A percentile compares a stretch with the other conserved stretches of the same genome.
Evolutionary conservation across 2,888 invertebrate genomes (phyloP).

Genomic region (Hydroisotoma schaefferi): DNA sequence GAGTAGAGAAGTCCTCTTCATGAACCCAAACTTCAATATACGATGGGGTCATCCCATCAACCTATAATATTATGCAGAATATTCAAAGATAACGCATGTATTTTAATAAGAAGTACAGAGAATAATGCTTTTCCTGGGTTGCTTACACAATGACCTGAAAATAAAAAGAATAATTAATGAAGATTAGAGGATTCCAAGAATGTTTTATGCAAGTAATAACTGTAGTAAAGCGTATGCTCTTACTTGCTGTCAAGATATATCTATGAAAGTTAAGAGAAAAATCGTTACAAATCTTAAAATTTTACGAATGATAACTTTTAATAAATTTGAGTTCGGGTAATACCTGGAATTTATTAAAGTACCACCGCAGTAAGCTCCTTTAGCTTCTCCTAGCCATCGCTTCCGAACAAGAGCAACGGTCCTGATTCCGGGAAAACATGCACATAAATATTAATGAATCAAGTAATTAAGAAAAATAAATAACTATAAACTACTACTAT

Average conservation of each 20-base stretch:
- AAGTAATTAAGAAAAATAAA: too few species aligned
- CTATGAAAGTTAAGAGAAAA: too few species aligned
- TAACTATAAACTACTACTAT: too few species aligned
- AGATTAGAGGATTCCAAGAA: not conserved
- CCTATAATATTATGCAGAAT: too few species aligned
- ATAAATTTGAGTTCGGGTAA: too few species aligned
- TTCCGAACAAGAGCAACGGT: conserved; percentile 32
- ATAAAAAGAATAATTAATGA: conserved; percentile 8
- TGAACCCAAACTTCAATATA: conserved; percentile 37
- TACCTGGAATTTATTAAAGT: conserved; percentile 29
- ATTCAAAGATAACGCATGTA: too few species aligned
- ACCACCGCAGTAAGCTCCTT: conserved; percentile 35
- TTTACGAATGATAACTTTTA: too few species aligned
- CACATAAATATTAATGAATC: not conserved
- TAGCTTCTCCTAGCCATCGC: conserved; percentile 30
- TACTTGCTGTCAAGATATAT: conserved; percentile 19
- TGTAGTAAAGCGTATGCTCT: not conserved
- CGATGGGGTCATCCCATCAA: conserved; percentile 19
- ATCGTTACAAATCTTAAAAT: not conserved
- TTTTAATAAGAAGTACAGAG: too few species aligned
- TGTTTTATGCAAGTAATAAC: not conserved
- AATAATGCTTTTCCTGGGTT: conserved; percentile 1
- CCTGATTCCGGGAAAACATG: not conserved
- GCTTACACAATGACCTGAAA: conserved; percentile 31
- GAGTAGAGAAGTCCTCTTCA: conserved; percentile 37